These are phyloP conservation scores for Epiblema foenella DNA, from an alignment of 2,888 invertebrate genomes.

Conservation along the genomic window DNA sequence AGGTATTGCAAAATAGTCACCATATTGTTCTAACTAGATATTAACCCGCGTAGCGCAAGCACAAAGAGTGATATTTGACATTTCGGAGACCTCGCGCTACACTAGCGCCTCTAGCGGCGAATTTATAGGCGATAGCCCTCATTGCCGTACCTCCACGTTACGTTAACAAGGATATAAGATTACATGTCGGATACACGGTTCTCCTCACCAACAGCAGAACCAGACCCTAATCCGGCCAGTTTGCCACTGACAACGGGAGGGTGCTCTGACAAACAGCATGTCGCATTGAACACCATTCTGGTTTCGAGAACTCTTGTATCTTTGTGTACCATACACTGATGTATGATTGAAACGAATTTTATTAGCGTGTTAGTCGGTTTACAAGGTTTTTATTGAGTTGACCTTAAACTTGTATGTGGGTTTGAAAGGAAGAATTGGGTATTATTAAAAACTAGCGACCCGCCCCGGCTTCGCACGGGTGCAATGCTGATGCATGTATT, in stretches of 20 bases:
- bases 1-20: no score
- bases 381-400: slow-evolving; percentile 32
- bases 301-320: slow-evolving; percentile 44
- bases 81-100: no score
- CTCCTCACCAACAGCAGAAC: slow-evolving; percentile 47
- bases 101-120: no score
- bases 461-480: no score
- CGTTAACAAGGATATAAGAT: no score
- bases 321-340: slow-evolving; percentile 28
- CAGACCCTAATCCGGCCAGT: slow-evolving; percentile 59
- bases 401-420: slow-evolving; percentile 18
- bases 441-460: not conserved
- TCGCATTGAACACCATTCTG: slow-evolving; percentile 43
- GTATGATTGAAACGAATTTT: slow-evolving; percentile 39
- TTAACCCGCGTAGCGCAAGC: no score
- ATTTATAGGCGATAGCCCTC: no score
- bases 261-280: slow-evolving; percentile 42
- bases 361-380: slow-evolving; percentile 38
- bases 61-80: no score
- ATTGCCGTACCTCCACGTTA: no score
- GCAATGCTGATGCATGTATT: no score
- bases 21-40: no score
- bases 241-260: slow-evolving; percentile 53
- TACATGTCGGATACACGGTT: slow-evolving; percentile 48
- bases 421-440: not conserved